These are phyloP conservation scores for Irena cyanogastra DNA, from an alignment of 2,113 vertebrate species.

Conservation along the genomic window DNA sequence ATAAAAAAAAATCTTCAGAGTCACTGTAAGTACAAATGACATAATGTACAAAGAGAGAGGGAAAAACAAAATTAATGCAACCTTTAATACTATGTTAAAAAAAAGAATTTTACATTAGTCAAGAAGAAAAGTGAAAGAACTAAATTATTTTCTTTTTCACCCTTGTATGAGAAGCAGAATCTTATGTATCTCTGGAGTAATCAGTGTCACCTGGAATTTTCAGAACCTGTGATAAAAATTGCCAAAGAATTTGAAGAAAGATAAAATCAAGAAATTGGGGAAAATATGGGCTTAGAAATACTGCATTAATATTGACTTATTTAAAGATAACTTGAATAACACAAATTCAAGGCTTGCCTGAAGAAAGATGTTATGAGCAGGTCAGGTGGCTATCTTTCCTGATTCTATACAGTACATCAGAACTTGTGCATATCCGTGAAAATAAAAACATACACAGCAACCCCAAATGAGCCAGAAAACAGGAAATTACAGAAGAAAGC, in stretches of 20 bases:
- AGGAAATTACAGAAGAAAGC: background rate
- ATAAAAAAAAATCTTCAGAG: background rate
- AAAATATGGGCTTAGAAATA: background rate
- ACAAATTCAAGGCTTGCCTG: background rate
- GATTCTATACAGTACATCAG: background rate
- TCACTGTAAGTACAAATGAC: background rate
- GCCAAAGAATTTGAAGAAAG: background rate
- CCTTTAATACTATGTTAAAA: background rate
- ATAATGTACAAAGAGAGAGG: background rate
- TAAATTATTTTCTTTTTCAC: background rate
- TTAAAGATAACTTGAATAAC: background rate
- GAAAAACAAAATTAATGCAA: background rate
- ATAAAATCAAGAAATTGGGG: background rate
- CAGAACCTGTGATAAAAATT: background rate
- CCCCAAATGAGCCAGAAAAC: background rate
- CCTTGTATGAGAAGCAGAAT: background rate
- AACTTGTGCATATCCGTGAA: background rate
- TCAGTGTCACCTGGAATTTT: background rate
- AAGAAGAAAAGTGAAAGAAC: background rate
- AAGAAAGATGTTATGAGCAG: background rate
- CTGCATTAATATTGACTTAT: background rate
- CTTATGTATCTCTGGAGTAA: background rate
- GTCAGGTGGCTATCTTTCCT: background rate
- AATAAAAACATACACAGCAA: background rate
- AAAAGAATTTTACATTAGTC: background rate